Evolutionary conservation across 2,113 vertebrate species (phyloP).

Genomic region (Megaptera novaeangliae): DNA sequence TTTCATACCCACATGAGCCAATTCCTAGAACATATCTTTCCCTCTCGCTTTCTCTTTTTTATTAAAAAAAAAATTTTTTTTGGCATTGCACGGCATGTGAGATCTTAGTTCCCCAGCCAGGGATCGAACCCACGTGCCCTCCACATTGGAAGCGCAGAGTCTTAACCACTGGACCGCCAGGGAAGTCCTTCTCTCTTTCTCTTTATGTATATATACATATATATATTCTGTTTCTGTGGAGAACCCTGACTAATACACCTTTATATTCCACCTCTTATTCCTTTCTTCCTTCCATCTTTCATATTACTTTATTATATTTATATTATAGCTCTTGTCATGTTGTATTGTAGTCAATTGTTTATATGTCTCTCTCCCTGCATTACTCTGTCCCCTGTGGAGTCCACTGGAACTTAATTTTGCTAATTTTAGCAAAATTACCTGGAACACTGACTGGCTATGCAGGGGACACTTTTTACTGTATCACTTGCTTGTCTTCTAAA

Average conservation of each 20-base stretch:
- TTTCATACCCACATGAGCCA: not conserved
- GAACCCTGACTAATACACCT: not conserved
- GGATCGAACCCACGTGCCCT: no score
- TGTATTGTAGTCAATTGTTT: not conserved
- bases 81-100: no score
- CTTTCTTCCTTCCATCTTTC: not conserved
- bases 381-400: not conserved
- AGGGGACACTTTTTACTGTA: not conserved
- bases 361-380: not conserved
- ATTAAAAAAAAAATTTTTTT: no score
- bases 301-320: not conserved
- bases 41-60: not conserved
- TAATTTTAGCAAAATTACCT: not conserved
- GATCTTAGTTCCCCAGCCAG: no score
- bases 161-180: no score
- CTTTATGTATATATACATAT: not conserved
- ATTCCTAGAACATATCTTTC: not conserved
- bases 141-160: no score
- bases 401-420: not conserved
- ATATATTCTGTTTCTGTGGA: not conserved
- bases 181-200: not conserved
- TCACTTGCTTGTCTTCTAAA: not conserved
- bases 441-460: not conserved
- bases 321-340: not conserved
- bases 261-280: not conserved